A percentile compares a stretch with the other conserved stretches of the same genome.
phyloP scores from a whole-genome alignment of 2,113 vertebrate genomes.

The Eidolon helvum region DNA sequence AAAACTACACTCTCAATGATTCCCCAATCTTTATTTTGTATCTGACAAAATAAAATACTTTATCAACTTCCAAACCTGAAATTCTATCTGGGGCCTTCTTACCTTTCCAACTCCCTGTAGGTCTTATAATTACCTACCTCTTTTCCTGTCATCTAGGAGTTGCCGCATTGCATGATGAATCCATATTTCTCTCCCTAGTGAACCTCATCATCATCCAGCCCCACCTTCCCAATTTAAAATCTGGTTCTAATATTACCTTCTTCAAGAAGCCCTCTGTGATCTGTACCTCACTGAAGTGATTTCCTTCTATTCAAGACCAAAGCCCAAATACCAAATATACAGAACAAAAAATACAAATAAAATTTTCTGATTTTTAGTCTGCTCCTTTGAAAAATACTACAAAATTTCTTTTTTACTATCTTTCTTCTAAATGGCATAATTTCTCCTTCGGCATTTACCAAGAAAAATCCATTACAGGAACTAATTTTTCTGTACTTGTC shows the following conservation, averaged over 20 bases:
- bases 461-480: background rate
- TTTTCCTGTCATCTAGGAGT: background rate
- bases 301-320: background rate
- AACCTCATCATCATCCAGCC: background rate
- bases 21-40: background rate
- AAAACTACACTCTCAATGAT: background rate
- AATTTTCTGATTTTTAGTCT: background rate
- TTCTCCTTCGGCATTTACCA: background rate
- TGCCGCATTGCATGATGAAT: background rate
- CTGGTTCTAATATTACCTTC: background rate
- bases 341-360: background rate
- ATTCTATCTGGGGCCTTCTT: background rate
- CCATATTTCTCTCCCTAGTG: background rate
- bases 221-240: background rate
- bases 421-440: slow-evolving; percentile 32
- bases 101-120: background rate
- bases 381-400: background rate
- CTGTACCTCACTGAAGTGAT: background rate
- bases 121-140: background rate
- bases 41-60: background rate
- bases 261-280: background rate
- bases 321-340: background rate
- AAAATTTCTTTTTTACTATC: background rate
- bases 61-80: background rate
- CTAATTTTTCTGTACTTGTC: background rate